Percentiles rank a stretch among this genome's conserved stretches.
phyloP scores from a whole-genome alignment of 2,797 vertebrate species.

The Zalophus californianus region DNA sequence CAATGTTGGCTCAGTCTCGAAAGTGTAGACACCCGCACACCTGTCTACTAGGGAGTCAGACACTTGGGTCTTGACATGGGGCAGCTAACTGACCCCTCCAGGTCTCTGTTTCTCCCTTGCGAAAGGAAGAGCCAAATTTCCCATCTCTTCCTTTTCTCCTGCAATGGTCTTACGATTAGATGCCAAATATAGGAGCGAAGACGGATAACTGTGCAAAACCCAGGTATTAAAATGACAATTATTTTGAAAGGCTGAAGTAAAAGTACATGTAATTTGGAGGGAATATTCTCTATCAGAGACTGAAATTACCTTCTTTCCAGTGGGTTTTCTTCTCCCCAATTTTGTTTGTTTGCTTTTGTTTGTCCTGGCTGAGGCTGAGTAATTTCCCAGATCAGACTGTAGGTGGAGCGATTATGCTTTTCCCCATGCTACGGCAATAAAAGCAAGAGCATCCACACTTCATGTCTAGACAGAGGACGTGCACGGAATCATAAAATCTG shows the following conservation, averaged over 20 bases:
- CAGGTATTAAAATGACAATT: not conserved
- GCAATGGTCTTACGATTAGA: not conserved
- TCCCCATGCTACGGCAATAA: not conserved
- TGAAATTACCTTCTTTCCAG: not conserved
- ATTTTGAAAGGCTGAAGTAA: not conserved
- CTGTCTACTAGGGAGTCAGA: not conserved
- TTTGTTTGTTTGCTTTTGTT: not conserved
- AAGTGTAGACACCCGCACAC: not conserved
- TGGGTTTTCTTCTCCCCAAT: not conserved
- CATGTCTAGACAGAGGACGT: constrained; percentile 78
- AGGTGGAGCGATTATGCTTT: constrained; percentile 73
- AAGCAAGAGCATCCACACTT: constrained; percentile 2
- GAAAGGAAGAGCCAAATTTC: constrained; percentile 46
- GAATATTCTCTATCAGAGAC: not conserved
- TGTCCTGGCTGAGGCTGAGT: not conserved
- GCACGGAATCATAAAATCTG: constrained; percentile 64
- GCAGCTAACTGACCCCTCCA: not conserved
- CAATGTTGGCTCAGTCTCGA: not conserved
- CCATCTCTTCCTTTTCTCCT: not conserved
- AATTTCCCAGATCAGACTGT: constrained; percentile 52
- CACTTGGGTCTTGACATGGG: not conserved
- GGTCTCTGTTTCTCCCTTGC: not conserved
- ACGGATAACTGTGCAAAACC: not conserved
- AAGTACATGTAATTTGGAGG: not conserved
- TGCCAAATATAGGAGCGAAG: not conserved